Evolutionary conservation across 1,140 invertebrate genomes (phyloP), one percentile per base, ranked within the genome.

Genomic region (Euura lappo): DNA sequence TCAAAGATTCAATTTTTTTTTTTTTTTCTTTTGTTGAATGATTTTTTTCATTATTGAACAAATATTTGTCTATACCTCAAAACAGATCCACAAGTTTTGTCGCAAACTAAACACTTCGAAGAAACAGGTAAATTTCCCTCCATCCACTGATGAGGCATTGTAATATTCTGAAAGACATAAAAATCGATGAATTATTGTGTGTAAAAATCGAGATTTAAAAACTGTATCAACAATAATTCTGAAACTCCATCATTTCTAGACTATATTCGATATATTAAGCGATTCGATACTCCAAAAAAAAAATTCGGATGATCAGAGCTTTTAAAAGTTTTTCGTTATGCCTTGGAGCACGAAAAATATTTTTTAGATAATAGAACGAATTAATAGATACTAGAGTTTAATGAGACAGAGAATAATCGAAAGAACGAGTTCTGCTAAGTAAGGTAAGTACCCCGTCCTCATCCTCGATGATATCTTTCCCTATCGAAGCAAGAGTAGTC

Each of bases 121-220:
- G 96, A 96, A 43, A 98, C 97, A 7, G 97, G 96, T 70, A 99
- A 88, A 88, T 99, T 99, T 45, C 98, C 98, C 88, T 99, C 97
- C 89, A 99, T 92, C 98, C 98, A 99, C 82, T 99, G 98, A 89
- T 99, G 97, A 28, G 97, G 96, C 95, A 98, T 97, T 71, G 93
- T 92, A 76, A 98, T 94, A 83, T 93, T 95, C 94, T 96, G 88
- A 79, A 85, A 85, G 77, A 78, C 79, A 72, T 11, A 11, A 11
- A 68, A 8, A 60, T 11, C 5, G 2, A 45, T 45, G 72, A 45
- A 71, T 74, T 66, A 71, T 65, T 11, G 44, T 28, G 51, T 71
- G 65, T 74, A 60, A 11, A 72, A 75, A 67, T n/a, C 28, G 43
- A 67, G 71, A 65, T 72, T 46, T 70, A 44, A 28, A 60, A 7